phyloP scores from a whole-genome alignment of 2,888 invertebrate genomes.

The Epistrophella euchroma region DNA sequence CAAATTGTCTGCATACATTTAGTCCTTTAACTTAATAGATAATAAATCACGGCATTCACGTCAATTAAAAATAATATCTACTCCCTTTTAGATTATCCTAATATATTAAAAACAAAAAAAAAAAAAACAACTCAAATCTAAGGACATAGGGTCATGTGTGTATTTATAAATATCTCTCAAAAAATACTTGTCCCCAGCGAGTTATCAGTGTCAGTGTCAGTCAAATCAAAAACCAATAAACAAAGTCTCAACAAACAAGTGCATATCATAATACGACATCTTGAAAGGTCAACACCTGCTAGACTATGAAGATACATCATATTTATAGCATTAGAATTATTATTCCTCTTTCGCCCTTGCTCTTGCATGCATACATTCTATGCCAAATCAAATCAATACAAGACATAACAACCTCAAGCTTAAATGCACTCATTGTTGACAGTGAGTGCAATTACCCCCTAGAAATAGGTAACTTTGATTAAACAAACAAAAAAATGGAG shows the following conservation, averaged over 20 bases:
- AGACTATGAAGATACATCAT: neutral
- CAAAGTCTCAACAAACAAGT: neutral
- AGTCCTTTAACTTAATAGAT: too few species aligned
- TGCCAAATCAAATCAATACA: constrained; percentile 31
- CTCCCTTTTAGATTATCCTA: too few species aligned
- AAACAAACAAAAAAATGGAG: constrained; percentile 1
- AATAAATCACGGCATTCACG: too few species aligned
- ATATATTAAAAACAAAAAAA: too few species aligned
- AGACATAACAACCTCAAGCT: constrained; percentile 20
- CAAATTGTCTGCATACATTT: too few species aligned
- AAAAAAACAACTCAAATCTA: too few species aligned
- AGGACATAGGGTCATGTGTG: neutral
- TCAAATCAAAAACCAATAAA: constrained; percentile 10
- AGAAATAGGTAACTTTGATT: neutral
- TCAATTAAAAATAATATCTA: too few species aligned
- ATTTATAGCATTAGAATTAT: neutral
- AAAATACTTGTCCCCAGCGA: neutral
- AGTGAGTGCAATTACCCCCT: constrained; percentile 16
- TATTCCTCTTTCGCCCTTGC: constrained; percentile 2
- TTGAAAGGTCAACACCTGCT: constrained; percentile 46
- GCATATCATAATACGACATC: neutral
- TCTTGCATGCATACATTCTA: neutral
- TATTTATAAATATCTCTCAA: too few species aligned
- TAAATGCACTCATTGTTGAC: constrained; percentile 16
- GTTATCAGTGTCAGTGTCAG: neutral